Base-by-base conservation (phyloP, 2,797 vertebrate species). In the Zenarchopterus dispar region DNA sequence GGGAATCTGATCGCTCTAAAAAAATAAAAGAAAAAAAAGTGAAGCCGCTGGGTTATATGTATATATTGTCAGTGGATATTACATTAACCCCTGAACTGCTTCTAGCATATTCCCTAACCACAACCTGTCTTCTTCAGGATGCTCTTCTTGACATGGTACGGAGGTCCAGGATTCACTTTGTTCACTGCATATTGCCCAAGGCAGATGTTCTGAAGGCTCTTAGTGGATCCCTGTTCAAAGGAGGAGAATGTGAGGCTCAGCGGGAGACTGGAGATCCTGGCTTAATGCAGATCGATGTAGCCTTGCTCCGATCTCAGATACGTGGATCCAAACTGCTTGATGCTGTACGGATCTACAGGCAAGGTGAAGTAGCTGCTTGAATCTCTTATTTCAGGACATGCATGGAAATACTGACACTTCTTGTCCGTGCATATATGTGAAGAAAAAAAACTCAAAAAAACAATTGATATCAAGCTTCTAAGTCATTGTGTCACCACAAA, bases 131-230 rank as follows among this genome's bases (percentile, higher is more conserved):
- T 63, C 65, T 61, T 45, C 85, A 99, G 98, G 98, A 99, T 0
- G 97, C 96, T 33, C 94, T 99, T 67, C 93, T 99, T 5, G 97
- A 99, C 88, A 96, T 96, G 73, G 92, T 99, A 84, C 94, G 95
- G 89, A 95, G 95, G 79, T 97, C 97, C 48, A 95, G 90, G 87
- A 93, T 96, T 46, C 97, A 99, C 84, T 99, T 99, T 0, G 94
- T 99, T 77, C 96, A 98, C 85, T 99, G 97, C 91, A 94, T 99
- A 89, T 86, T 99, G 87, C 96, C 97, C 16, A 94, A 94, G 87
- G 94, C 93, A 0, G 95, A 95, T 0, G 93, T 93, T 73, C 90
- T 93, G 10, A 91, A 91, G 52, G 89, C 93, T 0, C 79, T 90
- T 53, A 88, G 84, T 49, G 84, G 91, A 72, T 90, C 93, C 1